These are phyloP conservation scores for Buceros bicornis DNA, from an alignment of 2,797 vertebrate genomes.

Conservation along the genomic window DNA sequence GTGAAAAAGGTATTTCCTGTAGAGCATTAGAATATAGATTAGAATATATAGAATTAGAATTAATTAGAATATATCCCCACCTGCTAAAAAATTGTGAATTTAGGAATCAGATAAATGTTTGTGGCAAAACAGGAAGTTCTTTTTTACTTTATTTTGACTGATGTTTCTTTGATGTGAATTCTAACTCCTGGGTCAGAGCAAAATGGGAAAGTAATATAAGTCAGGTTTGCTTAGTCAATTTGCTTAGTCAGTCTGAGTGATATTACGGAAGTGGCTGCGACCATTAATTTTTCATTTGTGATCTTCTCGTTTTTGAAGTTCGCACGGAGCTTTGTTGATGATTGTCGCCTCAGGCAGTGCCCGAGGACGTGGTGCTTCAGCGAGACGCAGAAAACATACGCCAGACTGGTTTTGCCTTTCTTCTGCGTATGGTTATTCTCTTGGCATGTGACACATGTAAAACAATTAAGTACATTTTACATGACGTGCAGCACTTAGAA, in stretches of 20 bases:
- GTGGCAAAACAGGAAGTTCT: neutral
- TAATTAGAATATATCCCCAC: too few species aligned
- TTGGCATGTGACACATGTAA: neutral
- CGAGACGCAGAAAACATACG: neutral
- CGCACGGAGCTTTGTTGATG: neutral
- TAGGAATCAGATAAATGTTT: neutral
- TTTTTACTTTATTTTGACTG: neutral
- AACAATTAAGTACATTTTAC: neutral
- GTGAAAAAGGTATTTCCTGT: neutral
- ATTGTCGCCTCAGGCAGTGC: constrained; percentile 21
- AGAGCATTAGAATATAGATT: too few species aligned
- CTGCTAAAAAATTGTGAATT: neutral
- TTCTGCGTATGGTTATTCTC: neutral
- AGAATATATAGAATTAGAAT: too few species aligned
- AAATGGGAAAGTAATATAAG: neutral
- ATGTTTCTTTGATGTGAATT: neutral
- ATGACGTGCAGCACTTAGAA: neutral
- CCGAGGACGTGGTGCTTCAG: neutral
- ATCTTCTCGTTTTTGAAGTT: neutral
- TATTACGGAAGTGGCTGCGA: neutral
- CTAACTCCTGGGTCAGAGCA: neutral
- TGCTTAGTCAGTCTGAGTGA: neutral
- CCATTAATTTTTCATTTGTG: neutral
- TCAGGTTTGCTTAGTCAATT: neutral
- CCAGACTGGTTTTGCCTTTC: constrained; percentile 5